phyloP scores from a whole-genome alignment of 2,888 invertebrate species.

The Tinea trinotella region DNA sequence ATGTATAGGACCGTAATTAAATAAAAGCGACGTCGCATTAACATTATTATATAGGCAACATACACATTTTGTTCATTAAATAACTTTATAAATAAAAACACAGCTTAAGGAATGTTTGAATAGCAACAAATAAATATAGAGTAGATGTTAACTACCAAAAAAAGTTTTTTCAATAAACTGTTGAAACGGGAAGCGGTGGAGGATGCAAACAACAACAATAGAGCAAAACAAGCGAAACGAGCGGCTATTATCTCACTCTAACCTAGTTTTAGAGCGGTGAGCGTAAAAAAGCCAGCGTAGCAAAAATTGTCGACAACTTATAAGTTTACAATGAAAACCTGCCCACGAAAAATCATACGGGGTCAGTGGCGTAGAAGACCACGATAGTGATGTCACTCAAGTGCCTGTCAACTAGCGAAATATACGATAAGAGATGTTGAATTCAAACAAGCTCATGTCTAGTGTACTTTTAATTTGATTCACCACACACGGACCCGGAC shows the following conservation, averaged over 20 bases:
- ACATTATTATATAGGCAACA: too few species aligned
- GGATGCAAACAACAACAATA: conserved; percentile 44
- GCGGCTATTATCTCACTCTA: conserved; percentile 48
- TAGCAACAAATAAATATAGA: conserved; percentile 15
- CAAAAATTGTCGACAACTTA: conserved; percentile 33
- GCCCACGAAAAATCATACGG: neutral
- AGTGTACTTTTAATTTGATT: conserved; percentile 8
- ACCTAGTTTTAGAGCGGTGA: conserved; percentile 41
- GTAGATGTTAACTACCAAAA: conserved; percentile 20
- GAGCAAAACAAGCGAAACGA: conserved; percentile 41
- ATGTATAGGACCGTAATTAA: neutral
- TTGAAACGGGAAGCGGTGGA: conserved; percentile 25
- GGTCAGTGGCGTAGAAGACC: conserved; percentile 23
- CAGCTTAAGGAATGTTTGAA: too few species aligned
- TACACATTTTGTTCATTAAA: too few species aligned
- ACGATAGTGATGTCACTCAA: conserved; percentile 25
- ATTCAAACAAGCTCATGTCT: neutral
- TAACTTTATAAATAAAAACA: too few species aligned
- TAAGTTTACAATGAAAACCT: conserved; percentile 11
- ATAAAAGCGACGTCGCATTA: neutral
- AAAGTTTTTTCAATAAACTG: conserved; percentile 23
- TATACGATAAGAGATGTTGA: neutral
- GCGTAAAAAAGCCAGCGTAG: conserved; percentile 36
- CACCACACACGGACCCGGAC: neutral
- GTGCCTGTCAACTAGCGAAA: neutral